phyloP scores from a whole-genome alignment of 2,888 invertebrate species.

The Invenusta paracnida region DNA sequence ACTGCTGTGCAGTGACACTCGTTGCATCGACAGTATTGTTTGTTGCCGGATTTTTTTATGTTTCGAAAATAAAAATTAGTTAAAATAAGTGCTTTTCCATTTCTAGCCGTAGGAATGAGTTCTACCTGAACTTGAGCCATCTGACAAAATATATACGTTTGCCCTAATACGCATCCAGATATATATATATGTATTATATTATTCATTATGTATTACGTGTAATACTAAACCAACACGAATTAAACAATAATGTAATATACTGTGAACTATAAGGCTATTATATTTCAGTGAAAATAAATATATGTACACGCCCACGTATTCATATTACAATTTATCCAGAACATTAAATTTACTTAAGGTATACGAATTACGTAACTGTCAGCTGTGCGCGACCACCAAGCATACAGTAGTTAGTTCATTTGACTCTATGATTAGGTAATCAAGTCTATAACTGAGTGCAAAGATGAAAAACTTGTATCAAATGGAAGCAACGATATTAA shows the following conservation, averaged over 20 bases:
- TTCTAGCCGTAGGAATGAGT: conserved; percentile 5
- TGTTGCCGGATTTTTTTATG: conserved; percentile 12
- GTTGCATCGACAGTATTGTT: conserved; percentile 16
- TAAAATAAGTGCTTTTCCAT: conserved; percentile 29
- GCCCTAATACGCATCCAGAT: not conserved
- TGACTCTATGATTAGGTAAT: not conserved
- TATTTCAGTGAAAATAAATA: too few species aligned
- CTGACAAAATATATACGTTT: not conserved
- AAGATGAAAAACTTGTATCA: not conserved
- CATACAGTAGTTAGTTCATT: not conserved
- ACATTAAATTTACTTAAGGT: too few species aligned
- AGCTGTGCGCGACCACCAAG: not conserved
- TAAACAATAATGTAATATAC: too few species aligned
- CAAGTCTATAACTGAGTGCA: not conserved
- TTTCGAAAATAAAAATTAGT: conserved; percentile 4
- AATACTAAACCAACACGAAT: not conserved
- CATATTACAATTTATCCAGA: too few species aligned
- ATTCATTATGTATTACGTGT: not conserved
- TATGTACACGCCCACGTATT: too few species aligned
- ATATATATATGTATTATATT: not conserved
- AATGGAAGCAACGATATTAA: not conserved
- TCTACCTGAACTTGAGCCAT: not conserved
- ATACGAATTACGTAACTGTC: not conserved
- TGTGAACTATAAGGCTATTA: too few species aligned
- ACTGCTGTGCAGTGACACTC: not conserved